These are phyloP conservation scores for Vanessa cardui DNA, from an alignment of 2,888 invertebrate species.

Conservation along the genomic window DNA sequence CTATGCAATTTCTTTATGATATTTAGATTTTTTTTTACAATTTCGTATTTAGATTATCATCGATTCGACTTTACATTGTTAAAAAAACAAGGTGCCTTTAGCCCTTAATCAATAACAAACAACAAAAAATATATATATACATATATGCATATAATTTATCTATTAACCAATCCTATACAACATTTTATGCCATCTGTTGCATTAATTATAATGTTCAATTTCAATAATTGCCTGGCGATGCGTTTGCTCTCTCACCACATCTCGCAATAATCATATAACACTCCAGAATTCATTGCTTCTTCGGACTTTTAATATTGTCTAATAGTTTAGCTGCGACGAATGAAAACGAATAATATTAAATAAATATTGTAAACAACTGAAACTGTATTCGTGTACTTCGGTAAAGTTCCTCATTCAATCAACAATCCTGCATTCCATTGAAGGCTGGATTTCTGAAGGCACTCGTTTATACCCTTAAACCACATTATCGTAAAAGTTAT, in stretches of 20 bases:
- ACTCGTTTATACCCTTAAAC: constrained; percentile 75
- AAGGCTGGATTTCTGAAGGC: constrained; percentile 82
- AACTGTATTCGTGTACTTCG: constrained; percentile 51
- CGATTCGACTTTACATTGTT: constrained; percentile 47
- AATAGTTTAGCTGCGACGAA: constrained; percentile 28
- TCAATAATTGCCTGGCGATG: constrained; percentile 36
- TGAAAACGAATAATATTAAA: constrained; percentile 12
- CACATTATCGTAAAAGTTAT: constrained; percentile 59
- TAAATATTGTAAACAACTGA: constrained; percentile 38
- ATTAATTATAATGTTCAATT: constrained; percentile 27
- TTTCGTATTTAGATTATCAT: constrained; percentile 56
- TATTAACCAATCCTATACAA: constrained; percentile 30
- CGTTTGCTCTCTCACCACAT: constrained; percentile 14
- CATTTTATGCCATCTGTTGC: constrained; percentile 23
- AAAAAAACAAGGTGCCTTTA: constrained; percentile 71
- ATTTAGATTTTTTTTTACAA: background rate
- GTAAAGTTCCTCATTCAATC: constrained; percentile 66
- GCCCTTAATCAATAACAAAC: constrained; percentile 49
- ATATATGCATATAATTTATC: constrained; percentile 25
- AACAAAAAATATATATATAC: constrained; percentile 14
- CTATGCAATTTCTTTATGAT: constrained; percentile 60
- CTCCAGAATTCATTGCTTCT: constrained; percentile 20
- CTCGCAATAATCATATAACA: constrained; percentile 15
- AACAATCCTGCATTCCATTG: constrained; percentile 72
- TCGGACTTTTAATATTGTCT: constrained; percentile 15